Evolutionary conservation across 1,140 invertebrate species (phyloP), one percentile per base, ranked within the genome.

Genomic region (Hylyphantes graminicola): DNA sequence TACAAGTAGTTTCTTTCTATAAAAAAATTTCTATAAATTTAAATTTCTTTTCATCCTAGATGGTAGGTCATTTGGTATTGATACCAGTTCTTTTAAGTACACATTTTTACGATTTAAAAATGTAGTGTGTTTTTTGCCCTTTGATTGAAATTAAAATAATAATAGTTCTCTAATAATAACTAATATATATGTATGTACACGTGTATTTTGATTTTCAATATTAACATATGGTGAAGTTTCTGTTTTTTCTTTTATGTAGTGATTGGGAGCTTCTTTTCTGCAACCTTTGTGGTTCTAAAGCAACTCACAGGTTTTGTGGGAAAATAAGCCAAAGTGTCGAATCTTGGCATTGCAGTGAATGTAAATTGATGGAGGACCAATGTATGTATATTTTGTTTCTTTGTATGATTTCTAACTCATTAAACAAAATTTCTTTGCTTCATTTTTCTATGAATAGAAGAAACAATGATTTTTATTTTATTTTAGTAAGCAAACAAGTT

Each of bases 341-440:
- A 35, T 19, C 48, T 11, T 67, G 63, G 65, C 15, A 15, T 19
- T 55, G 76, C 54, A 54, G 55, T 4, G 65, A 55, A 35, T 79
- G 65, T 55, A 15, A n/a, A 79, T 15, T 7, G 13, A 15, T 79
- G 9, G 65, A 79, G n/a, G 51, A 35, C 68, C 6, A 68, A 68
- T 54, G 51, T 67, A 65, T n/a, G 65, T 68, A 35, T 75, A 35
- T 35, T 35, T 35, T 35, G 35, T 35, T 35, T 35, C 35, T 35
- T 35, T 35, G 35, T 35, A 35, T 35, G 5, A 35, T 35, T 35
- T 35, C 1, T 35, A 35, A 35, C 1, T 35, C 35, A 35, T 35
- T 35, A 5, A 35, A 35, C n/a, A 35, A 35, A 35, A 35, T 35
- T 35, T 35, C 35, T 35, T 35, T 35, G 35, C 35, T 35, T 35